Base-by-base conservation (phyloP, 2,888 invertebrate species). In the Cryptocheilus praepositus region DNA sequence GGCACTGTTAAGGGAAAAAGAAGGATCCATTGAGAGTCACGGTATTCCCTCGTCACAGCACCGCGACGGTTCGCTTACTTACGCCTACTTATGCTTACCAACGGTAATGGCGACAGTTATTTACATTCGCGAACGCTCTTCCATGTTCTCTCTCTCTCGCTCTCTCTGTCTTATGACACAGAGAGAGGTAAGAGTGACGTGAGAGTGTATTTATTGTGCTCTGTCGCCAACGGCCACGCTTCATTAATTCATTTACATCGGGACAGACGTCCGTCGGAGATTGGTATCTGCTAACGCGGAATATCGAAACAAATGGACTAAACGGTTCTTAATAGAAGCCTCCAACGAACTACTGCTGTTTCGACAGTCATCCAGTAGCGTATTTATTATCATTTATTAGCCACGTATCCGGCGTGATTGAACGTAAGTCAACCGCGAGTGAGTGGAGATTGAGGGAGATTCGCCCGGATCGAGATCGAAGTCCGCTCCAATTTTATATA, bases 401-500 rank as follows among this genome's bases (percentile, higher is more conserved):
- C n/a, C n/a, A n/a, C n/a, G 74, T 66, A 65, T 76, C 77, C 76
- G 76, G n/a, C n/a, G n/a, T n/a, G n/a, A n/a, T n/a, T n/a, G n/a
- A n/a, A n/a, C n/a, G n/a, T n/a, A n/a, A n/a, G n/a, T n/a, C n/a
- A n/a, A n/a, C n/a, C n/a, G n/a, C n/a, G n/a, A n/a, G n/a, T n/a
- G n/a, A n/a, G n/a, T n/a, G n/a, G 77, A 77, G 67, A 63, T 56
- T 45, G 64, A 69, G 28, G 7, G 28, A 28, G 28, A 28, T n/a
- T n/a, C n/a, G n/a, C n/a, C n/a, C n/a, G 36, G 8, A 36, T 11
- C 36, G 36, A 77, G 76, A 78, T 75, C 78, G 73, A 72, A 77
- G 78, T 78, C 77, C 73, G 78, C 78, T 77, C 77, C 68, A 77
- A 77, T 77, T 77, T 75, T 66, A 74, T 59, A 71, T 76, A 66